Evolutionary conservation across 2,797 vertebrate genomes (phyloP).

Genomic region (Pangasius larnaudii): DNA sequence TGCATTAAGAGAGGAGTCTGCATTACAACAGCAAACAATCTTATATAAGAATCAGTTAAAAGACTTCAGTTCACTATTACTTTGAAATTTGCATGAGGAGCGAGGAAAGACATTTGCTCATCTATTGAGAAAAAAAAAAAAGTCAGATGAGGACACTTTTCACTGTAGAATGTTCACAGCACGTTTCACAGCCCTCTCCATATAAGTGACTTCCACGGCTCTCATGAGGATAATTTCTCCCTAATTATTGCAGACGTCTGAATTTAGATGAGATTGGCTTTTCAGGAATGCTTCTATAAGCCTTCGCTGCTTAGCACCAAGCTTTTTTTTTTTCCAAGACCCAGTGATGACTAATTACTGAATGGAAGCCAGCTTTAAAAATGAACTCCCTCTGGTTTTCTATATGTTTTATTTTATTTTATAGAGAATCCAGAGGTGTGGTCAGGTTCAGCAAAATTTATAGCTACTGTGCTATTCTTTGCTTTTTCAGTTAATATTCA

Average conservation of each 20-base stretch:
- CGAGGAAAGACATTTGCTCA: conserved; percentile 51
- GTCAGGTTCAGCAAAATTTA: conserved; percentile 51
- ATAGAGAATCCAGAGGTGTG: conserved; percentile 31
- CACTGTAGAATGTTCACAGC: conserved; percentile 58
- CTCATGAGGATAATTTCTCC: conserved; percentile 60
- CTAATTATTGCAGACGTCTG: conserved; percentile 62
- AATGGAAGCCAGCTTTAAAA: conserved; percentile 45
- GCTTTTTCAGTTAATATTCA: conserved; percentile 42
- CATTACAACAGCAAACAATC: conserved; percentile 64
- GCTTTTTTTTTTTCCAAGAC: conserved; percentile 24
- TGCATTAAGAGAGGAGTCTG: conserved; percentile 60
- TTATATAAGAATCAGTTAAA: conserved; percentile 59
- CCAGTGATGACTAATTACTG: conserved; percentile 58
- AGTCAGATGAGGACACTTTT: conserved; percentile 59
- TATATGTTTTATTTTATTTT: neutral
- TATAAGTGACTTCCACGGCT: conserved; percentile 54
- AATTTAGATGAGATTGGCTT: conserved; percentile 56
- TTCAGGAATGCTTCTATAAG: conserved; percentile 42
- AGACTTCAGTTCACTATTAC: conserved; percentile 67
- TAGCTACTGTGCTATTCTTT: conserved; percentile 46
- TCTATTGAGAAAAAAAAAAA: conserved; percentile 65
- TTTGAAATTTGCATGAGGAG: conserved; percentile 65
- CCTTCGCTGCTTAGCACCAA: conserved; percentile 38
- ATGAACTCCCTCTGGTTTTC: conserved; percentile 44
- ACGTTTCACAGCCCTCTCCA: conserved; percentile 56